Base-by-base conservation (phyloP, 2,797 vertebrate genomes). In the Heterohyrax brucei region DNA sequence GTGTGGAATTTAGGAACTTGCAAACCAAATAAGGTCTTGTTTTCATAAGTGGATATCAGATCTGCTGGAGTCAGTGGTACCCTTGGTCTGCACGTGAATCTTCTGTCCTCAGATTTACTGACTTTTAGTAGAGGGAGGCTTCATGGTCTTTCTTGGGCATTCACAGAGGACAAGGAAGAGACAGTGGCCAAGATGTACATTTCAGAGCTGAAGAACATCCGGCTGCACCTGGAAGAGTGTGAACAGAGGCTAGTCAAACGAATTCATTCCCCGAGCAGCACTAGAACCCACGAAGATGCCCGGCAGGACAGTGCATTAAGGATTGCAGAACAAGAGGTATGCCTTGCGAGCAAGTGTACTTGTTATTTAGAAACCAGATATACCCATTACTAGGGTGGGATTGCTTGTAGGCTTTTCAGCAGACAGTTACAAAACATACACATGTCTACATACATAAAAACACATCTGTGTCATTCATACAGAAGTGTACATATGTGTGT, bases 101-200 rank as follows among this genome's bases (percentile, higher is more conserved):
- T 94, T 9, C 66, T 93, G n/a, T 81, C 22, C 24, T 66, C 66
- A 77, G 59, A 6, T 87, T 92, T 94, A 14, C 87, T 95, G 21
- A 33, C 10, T 0, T 1, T 16, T 0, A 0, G 0, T 79, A 0
- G 0, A 39, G 39, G 39, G 10, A 0, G 75, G 48, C 64, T 72
- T 96, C 89, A 94, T 59, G 46, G 78, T 96, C 83, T 77, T 89
- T 21, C 88, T 97, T 39, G 30, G 94, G n/a, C 10, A 78, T 91
- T 28, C 91, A 79, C 98, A 99, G 99, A 99, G 97, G 99, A 99
- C 98, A 99, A 99, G 98, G 99, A 99, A 6, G 99, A 99, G 98
- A 99, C 99, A 0, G 93, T 99, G 0, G 99, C 99, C 92, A 99
- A 99, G 76, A 99, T 98, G 0, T 99, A 99, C 76, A 99, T 99